A percentile compares a stretch with the other conserved stretches of the same genome.
Conservation (phyloP, 2,113 vertebrate genomes). For the Hepsetus odoe region DNA sequence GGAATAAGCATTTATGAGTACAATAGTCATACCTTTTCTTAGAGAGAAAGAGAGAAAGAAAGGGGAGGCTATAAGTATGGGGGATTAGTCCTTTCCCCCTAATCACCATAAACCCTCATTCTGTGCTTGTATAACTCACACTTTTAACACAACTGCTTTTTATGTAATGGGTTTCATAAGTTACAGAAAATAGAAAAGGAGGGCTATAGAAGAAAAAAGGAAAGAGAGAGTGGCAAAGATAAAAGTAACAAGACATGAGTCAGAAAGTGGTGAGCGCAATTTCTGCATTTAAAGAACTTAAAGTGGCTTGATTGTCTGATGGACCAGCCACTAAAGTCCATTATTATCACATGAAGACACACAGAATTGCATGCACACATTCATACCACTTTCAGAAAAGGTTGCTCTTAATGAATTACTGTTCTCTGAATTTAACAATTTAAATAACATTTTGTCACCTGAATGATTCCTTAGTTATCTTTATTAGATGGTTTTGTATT, state of each 20-base stretch:
- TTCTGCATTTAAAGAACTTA: background rate
- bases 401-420: too few relatives aligned
- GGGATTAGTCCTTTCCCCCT: slow-evolving; percentile 18
- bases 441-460: too few relatives aligned
- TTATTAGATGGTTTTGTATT: too few relatives aligned
- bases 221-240: background rate
- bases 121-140: slow-evolving; percentile 9
- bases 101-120: slow-evolving; percentile 10
- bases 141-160: slow-evolving; percentile 30
- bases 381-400: too few relatives aligned
- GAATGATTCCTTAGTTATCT: too few relatives aligned
- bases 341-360: background rate
- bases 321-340: background rate
- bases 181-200: background rate
- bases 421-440: too few relatives aligned
- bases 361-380: too few relatives aligned
- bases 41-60: too few relatives aligned
- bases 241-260: slow-evolving; percentile 17
- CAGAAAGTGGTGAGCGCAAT: background rate
- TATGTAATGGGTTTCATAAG: slow-evolving; percentile 28
- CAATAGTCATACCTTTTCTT: too few relatives aligned
- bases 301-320: background rate
- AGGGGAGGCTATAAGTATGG: background rate
- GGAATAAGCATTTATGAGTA: too few relatives aligned
- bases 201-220: background rate